These are phyloP conservation scores for Eclectus roratus DNA, from an alignment of 2,113 vertebrate species.

Conservation along the genomic window DNA sequence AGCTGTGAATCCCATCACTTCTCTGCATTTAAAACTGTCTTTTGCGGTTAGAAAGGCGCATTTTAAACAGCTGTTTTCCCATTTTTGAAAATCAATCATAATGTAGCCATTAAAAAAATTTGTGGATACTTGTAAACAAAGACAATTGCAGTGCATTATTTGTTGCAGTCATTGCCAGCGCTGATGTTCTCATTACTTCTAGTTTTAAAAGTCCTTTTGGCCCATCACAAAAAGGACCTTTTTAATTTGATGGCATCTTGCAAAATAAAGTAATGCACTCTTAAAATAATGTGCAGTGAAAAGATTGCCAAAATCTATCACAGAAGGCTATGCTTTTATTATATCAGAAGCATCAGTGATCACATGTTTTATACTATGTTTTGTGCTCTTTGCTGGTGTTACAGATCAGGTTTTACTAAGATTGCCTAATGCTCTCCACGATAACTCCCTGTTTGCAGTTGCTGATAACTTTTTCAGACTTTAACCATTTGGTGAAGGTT, in stretches of 20 bases:
- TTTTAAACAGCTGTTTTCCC: background rate
- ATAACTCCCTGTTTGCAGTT: background rate
- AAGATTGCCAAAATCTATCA: background rate
- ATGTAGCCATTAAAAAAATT: background rate
- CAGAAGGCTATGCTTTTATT: background rate
- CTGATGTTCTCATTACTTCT: background rate
- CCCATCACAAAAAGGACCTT: background rate
- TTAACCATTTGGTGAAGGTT: background rate
- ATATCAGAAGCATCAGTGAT: background rate
- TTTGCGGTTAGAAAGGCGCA: background rate
- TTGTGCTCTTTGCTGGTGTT: background rate
- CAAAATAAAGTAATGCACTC: slow-evolving; percentile 30
- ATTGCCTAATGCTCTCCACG: background rate
- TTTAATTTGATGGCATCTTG: slow-evolving; percentile 1
- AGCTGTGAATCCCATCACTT: background rate
- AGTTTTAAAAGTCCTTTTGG: slow-evolving; percentile 13
- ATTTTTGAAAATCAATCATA: background rate
- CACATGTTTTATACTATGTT: background rate
- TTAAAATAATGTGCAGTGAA: slow-evolving; percentile 3
- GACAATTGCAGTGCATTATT: background rate
- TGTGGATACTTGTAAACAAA: background rate
- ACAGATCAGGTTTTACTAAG: background rate
- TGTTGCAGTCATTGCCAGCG: background rate
- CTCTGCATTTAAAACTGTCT: background rate
- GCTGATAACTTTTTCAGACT: background rate